Conservation (phyloP, 1,140 invertebrate species). For the Phocides pigmalion region DNA sequence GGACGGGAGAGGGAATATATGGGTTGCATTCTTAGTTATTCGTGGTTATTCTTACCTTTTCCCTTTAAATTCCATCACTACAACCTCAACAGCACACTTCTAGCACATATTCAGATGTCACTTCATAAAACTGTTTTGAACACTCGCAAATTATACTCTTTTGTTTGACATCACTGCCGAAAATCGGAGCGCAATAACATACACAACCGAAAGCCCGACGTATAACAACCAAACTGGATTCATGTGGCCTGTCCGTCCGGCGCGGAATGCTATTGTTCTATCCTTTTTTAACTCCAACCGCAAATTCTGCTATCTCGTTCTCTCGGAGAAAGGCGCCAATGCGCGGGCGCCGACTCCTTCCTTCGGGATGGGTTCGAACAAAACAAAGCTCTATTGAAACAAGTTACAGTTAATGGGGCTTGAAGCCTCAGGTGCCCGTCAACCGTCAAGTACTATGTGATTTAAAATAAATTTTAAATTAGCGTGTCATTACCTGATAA, state of each 20-base stretch:
- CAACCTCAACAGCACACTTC: slow-evolving; percentile 43
- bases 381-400: slow-evolving; percentile 78
- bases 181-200: slow-evolving; percentile 44
- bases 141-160: slow-evolving; percentile 55
- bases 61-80: slow-evolving; percentile 37
- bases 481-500: slow-evolving; percentile 30
- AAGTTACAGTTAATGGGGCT: slow-evolving; percentile 71
- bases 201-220: slow-evolving; percentile 64
- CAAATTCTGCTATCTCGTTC: slow-evolving; percentile 51
- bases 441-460: slow-evolving; percentile 55
- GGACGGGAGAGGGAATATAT: slow-evolving; percentile 66
- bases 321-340: slow-evolving; percentile 76
- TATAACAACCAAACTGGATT: slow-evolving; percentile 78
- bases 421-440: slow-evolving; percentile 63
- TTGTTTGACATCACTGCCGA: slow-evolving; percentile 73
- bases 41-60: slow-evolving; percentile 73
- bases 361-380: slow-evolving; percentile 71
- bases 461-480: slow-evolving; percentile 46
- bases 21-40: slow-evolving; percentile 72
- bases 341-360: slow-evolving; percentile 76
- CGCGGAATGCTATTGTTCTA: slow-evolving; percentile 73
- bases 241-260: slow-evolving; percentile 64
- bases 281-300: slow-evolving; percentile 51
- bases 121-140: slow-evolving; percentile 52
- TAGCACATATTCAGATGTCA: slow-evolving; percentile 61